Conservation (phyloP, 2,113 vertebrate species). For the Pseudonaja textilis region DNA sequence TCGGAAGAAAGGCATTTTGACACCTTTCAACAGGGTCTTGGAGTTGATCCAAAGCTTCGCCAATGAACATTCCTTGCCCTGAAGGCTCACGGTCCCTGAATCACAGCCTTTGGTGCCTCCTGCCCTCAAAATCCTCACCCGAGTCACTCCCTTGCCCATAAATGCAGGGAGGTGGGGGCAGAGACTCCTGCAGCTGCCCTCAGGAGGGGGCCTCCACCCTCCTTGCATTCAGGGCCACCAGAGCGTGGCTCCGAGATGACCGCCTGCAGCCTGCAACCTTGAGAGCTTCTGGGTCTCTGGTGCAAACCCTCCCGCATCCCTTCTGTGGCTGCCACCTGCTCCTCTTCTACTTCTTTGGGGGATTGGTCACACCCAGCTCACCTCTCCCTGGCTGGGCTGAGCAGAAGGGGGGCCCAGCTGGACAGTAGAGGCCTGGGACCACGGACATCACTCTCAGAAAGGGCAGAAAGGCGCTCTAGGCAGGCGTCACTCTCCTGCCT, state of each 20-base stretch:
- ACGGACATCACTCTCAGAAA: rapidly evolving
- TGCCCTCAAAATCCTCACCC: no score
- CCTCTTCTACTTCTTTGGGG: not conserved
- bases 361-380: not conserved
- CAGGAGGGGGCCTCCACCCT: no score
- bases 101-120: no score
- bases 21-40: not conserved
- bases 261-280: not conserved
- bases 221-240: not conserved
- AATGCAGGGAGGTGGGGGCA: not conserved
- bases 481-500: no score
- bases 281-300: not conserved
- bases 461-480: no score
- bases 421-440: not conserved
- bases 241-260: not conserved
- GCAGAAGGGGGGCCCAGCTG: not conserved
- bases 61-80: not conserved
- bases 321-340: not conserved
- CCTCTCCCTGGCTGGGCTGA: not conserved
- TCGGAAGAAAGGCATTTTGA: no score
- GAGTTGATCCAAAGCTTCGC: not conserved
- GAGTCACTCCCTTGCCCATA: no score
- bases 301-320: not conserved
- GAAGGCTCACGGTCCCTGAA: not conserved
- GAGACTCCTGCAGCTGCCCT: not conserved